phyloP scores from a whole-genome alignment of 2,888 invertebrate species.

The Acleris literana region DNA sequence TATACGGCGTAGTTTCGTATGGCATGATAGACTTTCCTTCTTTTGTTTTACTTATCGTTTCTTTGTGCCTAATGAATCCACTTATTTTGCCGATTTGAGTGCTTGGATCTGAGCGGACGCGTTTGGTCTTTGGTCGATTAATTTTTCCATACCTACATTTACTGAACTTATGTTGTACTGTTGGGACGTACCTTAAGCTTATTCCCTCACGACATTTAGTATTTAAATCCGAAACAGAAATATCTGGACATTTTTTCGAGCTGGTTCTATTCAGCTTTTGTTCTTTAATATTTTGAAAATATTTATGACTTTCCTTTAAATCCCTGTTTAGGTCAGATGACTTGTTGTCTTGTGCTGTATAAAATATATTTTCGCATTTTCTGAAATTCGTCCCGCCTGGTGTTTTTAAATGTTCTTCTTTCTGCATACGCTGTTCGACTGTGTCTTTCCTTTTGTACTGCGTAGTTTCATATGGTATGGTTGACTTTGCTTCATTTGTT shows the following conservation, averaged over 20 bases:
- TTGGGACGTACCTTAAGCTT: not conserved
- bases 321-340: not conserved
- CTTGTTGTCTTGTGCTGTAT: not conserved
- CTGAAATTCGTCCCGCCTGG: too few species aligned
- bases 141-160: not conserved
- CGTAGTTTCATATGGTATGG: not conserved
- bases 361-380: not conserved
- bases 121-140: not conserved
- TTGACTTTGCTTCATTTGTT: not conserved
- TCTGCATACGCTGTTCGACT: not conserved
- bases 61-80: not conserved
- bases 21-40: not conserved
- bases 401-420: not conserved
- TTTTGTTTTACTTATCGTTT: not conserved
- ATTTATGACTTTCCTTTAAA: too few species aligned
- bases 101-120: not conserved
- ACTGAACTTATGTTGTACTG: not conserved
- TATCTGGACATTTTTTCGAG: too few species aligned
- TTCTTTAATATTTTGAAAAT: not conserved
- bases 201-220: not conserved
- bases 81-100: not conserved
- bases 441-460: not conserved
- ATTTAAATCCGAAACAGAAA: not conserved
- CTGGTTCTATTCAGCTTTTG: not conserved
- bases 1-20: not conserved